A percentile compares a stretch with the other conserved stretches of the same genome.
phyloP scores from a whole-genome alignment of 35 echinoderm and acorn worm species.

The Hemicentrotus pulcherrimus region DNA sequence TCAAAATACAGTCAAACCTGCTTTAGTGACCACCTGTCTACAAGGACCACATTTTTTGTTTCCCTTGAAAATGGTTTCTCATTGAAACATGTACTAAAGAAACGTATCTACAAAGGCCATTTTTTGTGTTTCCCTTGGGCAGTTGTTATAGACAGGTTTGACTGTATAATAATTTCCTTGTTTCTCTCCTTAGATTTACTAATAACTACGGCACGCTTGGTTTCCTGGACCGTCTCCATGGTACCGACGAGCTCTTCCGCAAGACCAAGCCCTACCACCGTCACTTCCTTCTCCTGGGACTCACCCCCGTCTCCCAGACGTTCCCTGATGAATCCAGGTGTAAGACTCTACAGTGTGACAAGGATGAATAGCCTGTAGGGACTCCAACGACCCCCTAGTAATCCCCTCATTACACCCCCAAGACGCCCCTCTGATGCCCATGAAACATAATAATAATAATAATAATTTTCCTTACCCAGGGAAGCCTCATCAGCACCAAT shows the following conservation, averaged over 20 bases:
- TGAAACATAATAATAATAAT: too few species aligned
- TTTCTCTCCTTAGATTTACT: conserved; percentile 76
- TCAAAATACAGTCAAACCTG: too few species aligned
- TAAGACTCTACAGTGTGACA: background rate
- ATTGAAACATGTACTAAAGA: too few species aligned
- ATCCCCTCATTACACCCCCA: background rate
- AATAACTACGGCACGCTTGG: conserved; percentile 91
- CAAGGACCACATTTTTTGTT: too few species aligned
- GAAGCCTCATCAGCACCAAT: too few species aligned
- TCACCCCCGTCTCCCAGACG: conserved; percentile 71
- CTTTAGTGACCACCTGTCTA: too few species aligned
- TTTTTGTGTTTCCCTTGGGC: too few species aligned
- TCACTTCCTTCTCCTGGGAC: conserved; percentile 71
- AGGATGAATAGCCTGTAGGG: background rate
- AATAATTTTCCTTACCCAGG: too few species aligned
- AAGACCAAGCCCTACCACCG: conserved; percentile 82
- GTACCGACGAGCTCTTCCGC: conserved; percentile 90
- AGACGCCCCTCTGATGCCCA: too few species aligned
- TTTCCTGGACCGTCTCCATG: conserved; percentile 90
- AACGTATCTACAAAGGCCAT: too few species aligned
- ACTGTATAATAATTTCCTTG: background rate
- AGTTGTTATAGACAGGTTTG: too few species aligned
- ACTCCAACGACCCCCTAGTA: background rate
- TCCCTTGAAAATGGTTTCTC: too few species aligned
- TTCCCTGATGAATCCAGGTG: conserved; percentile 73